Percentiles rank a stretch among this genome's conserved stretches.
Conservation (phyloP, 2,888 invertebrate genomes). For the Fragum sueziense region DNA sequence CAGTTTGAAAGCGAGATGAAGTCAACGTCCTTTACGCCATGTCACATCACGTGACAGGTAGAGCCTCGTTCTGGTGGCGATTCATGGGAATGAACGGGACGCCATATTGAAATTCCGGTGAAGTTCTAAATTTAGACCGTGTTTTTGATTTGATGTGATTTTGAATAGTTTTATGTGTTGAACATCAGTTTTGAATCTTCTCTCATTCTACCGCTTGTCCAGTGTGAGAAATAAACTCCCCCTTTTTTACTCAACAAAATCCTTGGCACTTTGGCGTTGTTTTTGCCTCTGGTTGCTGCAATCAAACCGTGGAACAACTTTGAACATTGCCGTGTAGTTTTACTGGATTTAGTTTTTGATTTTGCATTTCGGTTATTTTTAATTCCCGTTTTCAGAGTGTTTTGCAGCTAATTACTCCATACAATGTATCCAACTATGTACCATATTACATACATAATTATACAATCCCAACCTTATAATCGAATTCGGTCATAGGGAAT, state of each 20-base stretch:
- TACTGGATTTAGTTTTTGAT: conserved; percentile 56
- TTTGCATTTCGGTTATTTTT: conserved; percentile 60
- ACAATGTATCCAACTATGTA: too few species aligned
- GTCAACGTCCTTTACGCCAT: conserved; percentile 14
- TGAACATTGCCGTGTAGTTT: conserved; percentile 51
- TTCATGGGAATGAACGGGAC: conserved; percentile 37
- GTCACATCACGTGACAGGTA: conserved; percentile 46
- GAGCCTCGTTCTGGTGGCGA: conserved; percentile 45
- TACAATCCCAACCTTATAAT: too few species aligned
- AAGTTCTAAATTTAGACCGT: conserved; percentile 56
- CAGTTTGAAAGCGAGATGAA: conserved; percentile 43
- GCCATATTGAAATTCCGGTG: conserved; percentile 44
- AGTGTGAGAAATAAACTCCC: conserved; percentile 42
- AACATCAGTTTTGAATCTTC: conserved; percentile 22
- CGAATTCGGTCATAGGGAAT: too few species aligned
- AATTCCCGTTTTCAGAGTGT: conserved; percentile 61
- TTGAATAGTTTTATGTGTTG: conserved; percentile 52
- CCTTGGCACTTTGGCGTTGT: conserved; percentile 1
- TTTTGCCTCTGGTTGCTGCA: conserved; percentile 25
- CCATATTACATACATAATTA: not conserved
- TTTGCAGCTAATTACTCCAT: conserved; percentile 14
- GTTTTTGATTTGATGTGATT: conserved; percentile 58
- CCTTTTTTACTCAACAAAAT: not conserved
- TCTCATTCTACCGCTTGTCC: conserved; percentile 48
- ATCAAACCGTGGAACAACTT: not conserved